Conservation (phyloP, 1,140 invertebrate species). For the Battus philenor region DNA sequence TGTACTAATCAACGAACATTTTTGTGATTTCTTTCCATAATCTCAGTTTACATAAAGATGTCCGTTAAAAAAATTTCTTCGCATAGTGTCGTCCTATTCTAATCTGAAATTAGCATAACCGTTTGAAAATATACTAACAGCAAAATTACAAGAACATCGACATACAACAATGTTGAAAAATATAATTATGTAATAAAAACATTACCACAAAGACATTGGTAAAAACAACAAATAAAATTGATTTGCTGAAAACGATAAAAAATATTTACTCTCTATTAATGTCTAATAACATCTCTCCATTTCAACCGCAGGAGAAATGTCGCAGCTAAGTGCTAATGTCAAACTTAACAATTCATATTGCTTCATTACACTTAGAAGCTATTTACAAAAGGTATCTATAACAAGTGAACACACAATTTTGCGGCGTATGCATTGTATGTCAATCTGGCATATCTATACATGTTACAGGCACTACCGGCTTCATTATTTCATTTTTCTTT, state of each 20-base stretch:
- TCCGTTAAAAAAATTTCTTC: too few relatives aligned
- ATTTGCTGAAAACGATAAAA: constrained; percentile 18
- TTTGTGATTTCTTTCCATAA: too few relatives aligned
- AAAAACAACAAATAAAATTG: constrained; percentile 17
- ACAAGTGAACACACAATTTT: constrained; percentile 47
- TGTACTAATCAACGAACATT: too few relatives aligned
- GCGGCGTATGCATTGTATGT: constrained; percentile 36
- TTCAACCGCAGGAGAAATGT: constrained; percentile 23
- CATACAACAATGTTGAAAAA: neutral
- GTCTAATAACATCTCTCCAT: constrained; percentile 27
- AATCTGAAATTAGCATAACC: too few relatives aligned
- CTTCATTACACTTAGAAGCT: constrained; percentile 38
- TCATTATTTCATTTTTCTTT: constrained; percentile 85
- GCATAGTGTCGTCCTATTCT: too few relatives aligned
- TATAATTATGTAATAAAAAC: neutral
- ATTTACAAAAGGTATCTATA: constrained; percentile 37
- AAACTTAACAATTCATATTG: constrained; percentile 62
- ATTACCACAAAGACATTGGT: neutral
- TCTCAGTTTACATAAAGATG: too few relatives aligned
- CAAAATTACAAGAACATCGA: too few relatives aligned
- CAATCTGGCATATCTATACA: constrained; percentile 94
- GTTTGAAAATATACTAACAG: too few relatives aligned
- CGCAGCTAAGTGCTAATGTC: constrained; percentile 35
- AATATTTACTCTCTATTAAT: constrained; percentile 22
- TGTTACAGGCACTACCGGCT: constrained; percentile 90